phyloP scores from a whole-genome alignment of 2,113 vertebrate genomes.

The Pagrus major region DNA sequence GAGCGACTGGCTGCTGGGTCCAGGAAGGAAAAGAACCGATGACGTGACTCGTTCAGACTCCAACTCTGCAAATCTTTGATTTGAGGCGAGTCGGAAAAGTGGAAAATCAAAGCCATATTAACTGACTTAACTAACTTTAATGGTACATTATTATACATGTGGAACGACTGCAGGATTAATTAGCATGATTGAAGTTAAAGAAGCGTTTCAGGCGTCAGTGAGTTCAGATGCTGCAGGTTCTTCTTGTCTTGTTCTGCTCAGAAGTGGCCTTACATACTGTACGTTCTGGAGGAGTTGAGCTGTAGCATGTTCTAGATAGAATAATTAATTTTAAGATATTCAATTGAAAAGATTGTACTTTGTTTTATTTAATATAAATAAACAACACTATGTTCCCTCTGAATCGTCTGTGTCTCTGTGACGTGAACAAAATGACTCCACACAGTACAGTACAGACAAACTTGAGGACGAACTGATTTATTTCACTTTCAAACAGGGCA shows the following conservation, averaged over 20 bases:
- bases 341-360: not conserved
- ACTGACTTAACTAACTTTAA: not conserved
- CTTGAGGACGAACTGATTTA: conserved; percentile 59
- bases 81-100: not conserved
- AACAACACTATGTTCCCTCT: conserved; percentile 5
- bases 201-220: not conserved
- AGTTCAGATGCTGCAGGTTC: not conserved
- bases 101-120: conserved; percentile 58
- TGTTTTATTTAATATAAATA: conserved; percentile 49
- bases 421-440: not conserved
- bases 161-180: not conserved
- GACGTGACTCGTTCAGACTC: not conserved
- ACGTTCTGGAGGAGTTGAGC: conserved; percentile 20
- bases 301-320: conserved; percentile 35
- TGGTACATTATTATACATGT: not conserved
- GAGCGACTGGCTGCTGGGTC: conserved; percentile 6
- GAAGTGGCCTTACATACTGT: conserved; percentile 52
- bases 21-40: not conserved
- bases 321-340: conserved; percentile 42
- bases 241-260: not conserved
- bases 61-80: not conserved
- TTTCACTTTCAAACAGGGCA: conserved; percentile 60
- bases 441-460: too few species aligned
- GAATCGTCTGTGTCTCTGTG: not conserved
- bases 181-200: not conserved